A percentile compares a stretch with the other conserved stretches of the same genome.
These are phyloP conservation scores for Cyanistes caeruleus DNA, from an alignment of 2,113 vertebrate genomes.

Conservation along the genomic window DNA sequence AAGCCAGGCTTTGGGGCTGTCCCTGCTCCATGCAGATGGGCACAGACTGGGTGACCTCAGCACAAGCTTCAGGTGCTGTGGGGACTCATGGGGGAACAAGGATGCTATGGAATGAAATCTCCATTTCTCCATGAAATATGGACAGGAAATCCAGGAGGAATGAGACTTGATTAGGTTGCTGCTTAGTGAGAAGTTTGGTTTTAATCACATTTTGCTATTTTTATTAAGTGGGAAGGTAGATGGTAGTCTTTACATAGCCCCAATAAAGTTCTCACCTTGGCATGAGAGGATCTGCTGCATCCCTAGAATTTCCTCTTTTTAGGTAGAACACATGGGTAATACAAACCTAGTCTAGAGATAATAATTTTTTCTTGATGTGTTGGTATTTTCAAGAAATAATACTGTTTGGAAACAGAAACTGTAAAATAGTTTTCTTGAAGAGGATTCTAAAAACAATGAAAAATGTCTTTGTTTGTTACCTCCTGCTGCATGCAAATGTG, in stretches of 20 bases:
- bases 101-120: not conserved
- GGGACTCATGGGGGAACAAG: not conserved
- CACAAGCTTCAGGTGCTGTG: not conserved
- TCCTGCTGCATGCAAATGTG: not conserved
- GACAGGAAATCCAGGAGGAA: not conserved
- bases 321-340: not conserved
- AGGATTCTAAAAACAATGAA: not conserved
- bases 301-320: not conserved
- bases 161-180: not conserved
- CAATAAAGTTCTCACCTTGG: not conserved
- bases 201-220: not conserved
- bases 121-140: not conserved
- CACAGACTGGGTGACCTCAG: not conserved
- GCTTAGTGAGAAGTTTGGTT: not conserved
- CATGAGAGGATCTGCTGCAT: not conserved
- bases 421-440: not conserved
- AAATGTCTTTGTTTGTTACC: not conserved
- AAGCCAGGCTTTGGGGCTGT: not conserved
- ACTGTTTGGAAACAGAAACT: not conserved
- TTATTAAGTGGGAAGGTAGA: not conserved
- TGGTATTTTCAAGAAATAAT: not conserved
- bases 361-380: not conserved
- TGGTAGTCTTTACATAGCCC: not conserved
- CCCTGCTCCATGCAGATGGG: too few relatives aligned
- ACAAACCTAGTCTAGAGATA: not conserved